Evolutionary conservation across 2,797 vertebrate species (phyloP).

Genomic region (Nothura maculosa): DNA sequence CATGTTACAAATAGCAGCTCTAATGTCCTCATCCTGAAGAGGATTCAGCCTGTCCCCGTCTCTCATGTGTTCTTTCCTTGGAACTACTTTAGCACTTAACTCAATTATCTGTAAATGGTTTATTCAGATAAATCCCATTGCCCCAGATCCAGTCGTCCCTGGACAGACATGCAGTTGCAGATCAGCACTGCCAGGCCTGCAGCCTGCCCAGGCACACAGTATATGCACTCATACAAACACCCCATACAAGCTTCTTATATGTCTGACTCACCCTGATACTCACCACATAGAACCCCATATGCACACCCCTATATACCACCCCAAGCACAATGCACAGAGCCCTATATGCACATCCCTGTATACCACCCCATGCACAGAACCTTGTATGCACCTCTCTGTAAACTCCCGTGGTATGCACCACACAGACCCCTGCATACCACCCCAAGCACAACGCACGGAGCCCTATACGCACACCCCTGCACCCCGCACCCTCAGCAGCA

Average conservation of each 20-base stretch:
- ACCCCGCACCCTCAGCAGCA: fast-evolving
- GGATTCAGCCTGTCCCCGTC: neutral
- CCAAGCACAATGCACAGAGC: no score
- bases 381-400: no score
- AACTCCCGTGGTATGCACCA: fast-evolving
- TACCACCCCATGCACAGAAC: no score
- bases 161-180: neutral
- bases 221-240: fast-evolving
- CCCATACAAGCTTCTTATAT: fast-evolving
- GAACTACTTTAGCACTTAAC: slow-evolving; percentile 39
- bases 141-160: neutral
- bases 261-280: fast-evolving
- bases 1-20: neutral
- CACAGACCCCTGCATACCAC: neutral
- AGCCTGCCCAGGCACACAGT: fast-evolving
- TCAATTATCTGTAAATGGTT: slow-evolving; percentile 52
- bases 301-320: neutral
- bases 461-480: no score
- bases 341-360: no score
- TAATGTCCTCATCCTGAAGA: neutral
- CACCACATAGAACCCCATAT: fast-evolving
- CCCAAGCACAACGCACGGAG: no score
- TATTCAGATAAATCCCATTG: slow-evolving; percentile 49
- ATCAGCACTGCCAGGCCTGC: neutral
- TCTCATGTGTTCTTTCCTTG: neutral